These are phyloP conservation scores for Sitobion miscanthi DNA, from an alignment of 1,140 invertebrate genomes.

Conservation along the genomic window DNA sequence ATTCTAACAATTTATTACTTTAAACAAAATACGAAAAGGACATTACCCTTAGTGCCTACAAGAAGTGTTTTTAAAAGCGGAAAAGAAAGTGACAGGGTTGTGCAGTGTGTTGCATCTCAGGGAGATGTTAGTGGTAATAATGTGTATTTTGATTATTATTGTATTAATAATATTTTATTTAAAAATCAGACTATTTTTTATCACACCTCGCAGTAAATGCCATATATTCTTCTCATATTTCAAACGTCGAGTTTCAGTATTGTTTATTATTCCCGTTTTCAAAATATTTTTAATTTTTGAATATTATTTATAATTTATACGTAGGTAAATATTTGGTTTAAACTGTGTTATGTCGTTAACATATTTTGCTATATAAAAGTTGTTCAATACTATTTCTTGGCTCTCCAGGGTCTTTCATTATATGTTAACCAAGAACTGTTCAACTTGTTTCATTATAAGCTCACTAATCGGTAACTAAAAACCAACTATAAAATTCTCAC, in stretches of 20 bases:
- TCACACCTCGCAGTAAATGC: background rate
- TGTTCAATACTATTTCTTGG: background rate
- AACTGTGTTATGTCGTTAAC: background rate
- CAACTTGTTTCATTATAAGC: background rate
- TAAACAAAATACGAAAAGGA: conserved; percentile 56
- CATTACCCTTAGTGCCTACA: conserved; percentile 37
- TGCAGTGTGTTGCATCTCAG: background rate
- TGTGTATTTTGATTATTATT: conserved; percentile 4
- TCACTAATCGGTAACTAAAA: background rate
- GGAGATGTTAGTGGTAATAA: background rate
- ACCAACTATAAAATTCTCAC: background rate
- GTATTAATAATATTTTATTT: background rate
- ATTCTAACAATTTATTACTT: conserved; percentile 58
- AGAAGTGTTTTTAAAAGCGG: conserved; percentile 37
- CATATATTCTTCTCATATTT: background rate
- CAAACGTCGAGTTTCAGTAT: background rate
- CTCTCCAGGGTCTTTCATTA: background rate
- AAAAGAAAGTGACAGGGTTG: background rate
- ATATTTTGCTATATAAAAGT: background rate
- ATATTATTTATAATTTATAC: background rate
- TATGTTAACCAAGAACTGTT: background rate
- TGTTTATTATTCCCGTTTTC: background rate
- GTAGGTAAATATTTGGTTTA: background rate
- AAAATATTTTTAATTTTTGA: background rate
- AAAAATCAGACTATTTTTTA: background rate